Evolutionary conservation across 2,888 invertebrate genomes (phyloP), one percentile per base, ranked within the genome.

Genomic region (Machimus rusticus): DNA sequence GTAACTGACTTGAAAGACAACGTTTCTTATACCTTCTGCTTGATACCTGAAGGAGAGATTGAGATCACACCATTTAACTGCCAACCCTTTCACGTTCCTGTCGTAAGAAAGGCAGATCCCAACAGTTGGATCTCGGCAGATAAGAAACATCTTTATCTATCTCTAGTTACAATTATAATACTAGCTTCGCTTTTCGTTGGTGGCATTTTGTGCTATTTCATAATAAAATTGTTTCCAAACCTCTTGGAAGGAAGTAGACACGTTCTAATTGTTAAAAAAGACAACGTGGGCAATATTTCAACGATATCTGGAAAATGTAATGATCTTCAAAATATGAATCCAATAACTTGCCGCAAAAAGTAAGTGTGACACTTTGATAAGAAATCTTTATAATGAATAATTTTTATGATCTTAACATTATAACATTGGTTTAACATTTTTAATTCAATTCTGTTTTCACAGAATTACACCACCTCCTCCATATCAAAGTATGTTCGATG

Each of bases 1-100:
- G 89, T 91, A 16, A 89, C 90, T 23, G 74, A 89, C 5, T 89
- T 92, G 28, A 66, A 37, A 1, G 88, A 88, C 0, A 92, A 91
- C 82, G 88, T 88, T 3, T 91, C 92, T 0, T 92, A 92, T 19
- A 92, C 91, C 1, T 92, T 92, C 76, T 92, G 92, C 74, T 88
- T 92, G 88, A 88, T 91, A 39, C 89, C 90, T 0, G 37, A 84
- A 14, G 85, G 89, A 0, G 87, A 88, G 2, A 55, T 87, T 9
- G 89, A 89, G 0, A 89, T 92, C 43, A 90, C 92, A 3, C 92
- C 92, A 0, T 90, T 92, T 43, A 90, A 90, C 66, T 92, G 92
- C 66, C 90, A 91, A 87, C 92, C 92, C 0, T 86, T 92, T 12
- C 86, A 91, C 89, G 90, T 92, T 4, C 91, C 91, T 19, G n/a